Conservation (phyloP, 2,888 invertebrate genomes). For the Ochlodes sylvanus region DNA sequence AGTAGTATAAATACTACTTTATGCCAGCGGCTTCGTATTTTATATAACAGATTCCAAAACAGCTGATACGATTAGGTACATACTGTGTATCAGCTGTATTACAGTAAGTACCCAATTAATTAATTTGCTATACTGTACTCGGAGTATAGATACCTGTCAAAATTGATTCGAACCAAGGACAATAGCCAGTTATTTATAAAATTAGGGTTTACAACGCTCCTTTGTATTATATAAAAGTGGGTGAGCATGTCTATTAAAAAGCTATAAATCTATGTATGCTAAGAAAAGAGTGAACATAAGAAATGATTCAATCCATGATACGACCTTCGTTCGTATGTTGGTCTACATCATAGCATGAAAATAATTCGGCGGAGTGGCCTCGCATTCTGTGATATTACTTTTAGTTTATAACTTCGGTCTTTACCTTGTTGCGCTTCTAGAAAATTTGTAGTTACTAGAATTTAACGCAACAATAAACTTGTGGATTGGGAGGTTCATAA, state of each 20-base stretch:
- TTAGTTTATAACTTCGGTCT: slow-evolving; percentile 58
- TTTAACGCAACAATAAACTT: slow-evolving; percentile 15
- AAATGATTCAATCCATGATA: slow-evolving; percentile 52
- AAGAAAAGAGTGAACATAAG: slow-evolving; percentile 25
- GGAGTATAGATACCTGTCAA: too few species aligned
- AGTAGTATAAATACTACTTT: too few species aligned
- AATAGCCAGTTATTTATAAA: too few species aligned
- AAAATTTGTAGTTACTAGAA: slow-evolving; percentile 15
- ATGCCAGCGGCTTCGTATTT: too few species aligned
- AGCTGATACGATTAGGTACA: too few species aligned
- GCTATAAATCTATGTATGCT: slow-evolving; percentile 12
- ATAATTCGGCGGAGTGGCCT: slow-evolving; percentile 66
- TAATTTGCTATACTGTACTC: too few species aligned
- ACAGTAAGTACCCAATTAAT: too few species aligned
- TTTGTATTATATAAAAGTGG: slow-evolving; percentile 1
- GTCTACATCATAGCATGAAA: slow-evolving; percentile 71
- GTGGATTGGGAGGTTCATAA: background rate
- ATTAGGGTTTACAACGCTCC: background rate
- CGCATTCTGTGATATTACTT: slow-evolving; percentile 56
- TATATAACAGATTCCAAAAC: too few species aligned
- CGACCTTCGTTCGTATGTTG: slow-evolving; percentile 58
- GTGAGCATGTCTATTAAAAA: slow-evolving; percentile 28
- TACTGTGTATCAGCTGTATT: too few species aligned
- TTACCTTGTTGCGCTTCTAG: slow-evolving; percentile 54
- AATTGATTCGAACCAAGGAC: too few species aligned